Conservation (phyloP, 1,140 invertebrate genomes). For the Euglossa dilemma region DNA sequence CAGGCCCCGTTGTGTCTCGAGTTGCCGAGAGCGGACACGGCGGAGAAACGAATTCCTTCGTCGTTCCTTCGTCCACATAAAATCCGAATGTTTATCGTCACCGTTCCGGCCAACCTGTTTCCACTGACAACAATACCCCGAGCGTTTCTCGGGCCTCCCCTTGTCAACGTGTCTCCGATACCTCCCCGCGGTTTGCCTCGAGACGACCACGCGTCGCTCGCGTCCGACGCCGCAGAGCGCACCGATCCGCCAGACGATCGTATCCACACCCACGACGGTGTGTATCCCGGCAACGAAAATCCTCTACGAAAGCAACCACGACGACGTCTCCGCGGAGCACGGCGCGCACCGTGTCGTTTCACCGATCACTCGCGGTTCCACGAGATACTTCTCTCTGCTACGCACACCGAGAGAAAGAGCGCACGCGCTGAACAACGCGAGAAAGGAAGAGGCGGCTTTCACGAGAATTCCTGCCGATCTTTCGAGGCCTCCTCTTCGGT, state of each 20-base stretch:
- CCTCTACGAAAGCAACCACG: background rate
- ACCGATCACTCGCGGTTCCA: slow-evolving; percentile 35
- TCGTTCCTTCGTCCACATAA: slow-evolving; percentile 34
- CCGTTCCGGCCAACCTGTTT: slow-evolving; percentile 40
- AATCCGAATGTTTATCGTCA: slow-evolving; percentile 49
- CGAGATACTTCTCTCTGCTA: background rate
- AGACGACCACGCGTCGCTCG: background rate
- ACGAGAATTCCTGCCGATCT: slow-evolving; percentile 67
- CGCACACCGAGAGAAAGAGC: background rate
- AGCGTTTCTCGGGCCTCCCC: background rate
- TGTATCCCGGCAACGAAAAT: background rate
- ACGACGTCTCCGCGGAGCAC: background rate
- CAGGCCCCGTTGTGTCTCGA: slow-evolving; percentile 3
- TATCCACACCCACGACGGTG: slow-evolving; percentile 25
- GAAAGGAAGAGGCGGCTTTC: slow-evolving; percentile 67
- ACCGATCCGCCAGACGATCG: background rate
- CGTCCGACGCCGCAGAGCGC: too few relatives aligned
- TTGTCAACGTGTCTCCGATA: background rate
- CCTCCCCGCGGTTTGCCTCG: background rate
- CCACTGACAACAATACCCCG: slow-evolving; percentile 34
- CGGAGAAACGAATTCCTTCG: slow-evolving; percentile 39
- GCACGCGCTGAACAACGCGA: slow-evolving; percentile 48
- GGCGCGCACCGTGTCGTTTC: background rate
- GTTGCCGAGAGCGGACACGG: slow-evolving; percentile 3
- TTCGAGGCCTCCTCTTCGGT: slow-evolving; percentile 70